Evolutionary conservation across 2,797 vertebrate species (phyloP).

Genomic region (Arnoldichthys spilopterus): DNA sequence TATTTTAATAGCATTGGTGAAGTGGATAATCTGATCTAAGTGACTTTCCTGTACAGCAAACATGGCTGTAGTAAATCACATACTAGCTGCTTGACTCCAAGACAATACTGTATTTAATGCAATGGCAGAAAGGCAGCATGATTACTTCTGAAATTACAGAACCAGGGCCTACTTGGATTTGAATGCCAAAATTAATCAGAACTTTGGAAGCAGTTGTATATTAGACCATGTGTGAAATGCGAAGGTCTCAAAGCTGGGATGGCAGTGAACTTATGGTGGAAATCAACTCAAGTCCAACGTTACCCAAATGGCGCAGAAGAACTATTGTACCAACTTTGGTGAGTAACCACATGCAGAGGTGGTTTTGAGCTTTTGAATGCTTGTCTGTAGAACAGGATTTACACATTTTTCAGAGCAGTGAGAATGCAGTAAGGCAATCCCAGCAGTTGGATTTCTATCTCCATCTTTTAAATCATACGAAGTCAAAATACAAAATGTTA

Average conservation of each 20-base stretch:
- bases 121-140: neutral
- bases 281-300: neutral
- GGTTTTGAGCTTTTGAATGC: neutral
- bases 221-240: neutral
- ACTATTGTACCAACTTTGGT: slow-evolving; percentile 4
- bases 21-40: neutral
- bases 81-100: neutral
- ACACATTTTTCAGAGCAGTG: no score
- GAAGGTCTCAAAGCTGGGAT: neutral
- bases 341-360: neutral
- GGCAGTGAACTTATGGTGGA: neutral
- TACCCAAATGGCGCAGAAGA: neutral
- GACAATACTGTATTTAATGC: neutral
- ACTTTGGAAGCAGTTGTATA: no score
- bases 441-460: no score
- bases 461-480: no score
- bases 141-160: neutral
- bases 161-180: neutral
- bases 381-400: no score
- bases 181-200: neutral
- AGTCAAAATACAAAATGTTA: no score
- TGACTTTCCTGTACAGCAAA: neutral
- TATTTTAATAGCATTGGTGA: neutral
- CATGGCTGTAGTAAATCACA: no score
- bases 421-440: no score